These are phyloP conservation scores for Diplogasteroides magnus DNA, from an alignment of 1,140 invertebrate genomes.

Conservation along the genomic window DNA sequence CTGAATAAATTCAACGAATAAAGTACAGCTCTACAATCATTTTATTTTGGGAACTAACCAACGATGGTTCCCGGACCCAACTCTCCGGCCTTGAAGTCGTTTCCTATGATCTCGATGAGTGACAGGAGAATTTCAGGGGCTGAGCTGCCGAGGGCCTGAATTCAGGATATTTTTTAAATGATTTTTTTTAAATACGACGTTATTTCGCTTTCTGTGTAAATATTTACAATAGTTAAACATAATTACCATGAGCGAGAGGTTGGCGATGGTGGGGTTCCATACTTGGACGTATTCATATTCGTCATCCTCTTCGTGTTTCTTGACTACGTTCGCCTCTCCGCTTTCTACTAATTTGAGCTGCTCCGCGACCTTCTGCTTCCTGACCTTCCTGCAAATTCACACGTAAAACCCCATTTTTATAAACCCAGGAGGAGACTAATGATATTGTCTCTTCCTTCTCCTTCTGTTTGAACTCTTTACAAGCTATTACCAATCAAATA, in stretches of 20 bases:
- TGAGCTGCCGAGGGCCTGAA: slow-evolving; percentile 55
- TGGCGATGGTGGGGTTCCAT: slow-evolving; percentile 62
- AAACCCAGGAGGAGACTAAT: too few species aligned
- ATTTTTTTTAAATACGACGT: neutral
- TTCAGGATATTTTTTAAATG: neutral
- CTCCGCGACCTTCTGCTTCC: neutral
- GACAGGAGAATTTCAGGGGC: slow-evolving; percentile 62
- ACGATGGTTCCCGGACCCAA: slow-evolving; percentile 57
- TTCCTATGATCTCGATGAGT: slow-evolving; percentile 58
- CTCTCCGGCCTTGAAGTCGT: slow-evolving; percentile 48
- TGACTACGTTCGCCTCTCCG: neutral
- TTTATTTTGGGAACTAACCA: slow-evolving; percentile 60
- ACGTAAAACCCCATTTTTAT: too few species aligned
- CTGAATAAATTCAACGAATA: too few species aligned
- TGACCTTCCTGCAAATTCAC: neutral
- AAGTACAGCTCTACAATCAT: too few species aligned
- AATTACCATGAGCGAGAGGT: slow-evolving; percentile 61
- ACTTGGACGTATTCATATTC: slow-evolving; percentile 44
- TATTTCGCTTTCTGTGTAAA: neutral
- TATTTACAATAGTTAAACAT: neutral
- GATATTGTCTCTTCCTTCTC: too few species aligned
- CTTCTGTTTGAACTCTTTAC: too few species aligned
- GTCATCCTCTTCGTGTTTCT: slow-evolving; percentile 7
- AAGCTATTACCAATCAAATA: too few species aligned
- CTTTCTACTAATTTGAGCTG: neutral